Conservation (phyloP, 2,888 invertebrate genomes). For the Diaperis boleti region DNA sequence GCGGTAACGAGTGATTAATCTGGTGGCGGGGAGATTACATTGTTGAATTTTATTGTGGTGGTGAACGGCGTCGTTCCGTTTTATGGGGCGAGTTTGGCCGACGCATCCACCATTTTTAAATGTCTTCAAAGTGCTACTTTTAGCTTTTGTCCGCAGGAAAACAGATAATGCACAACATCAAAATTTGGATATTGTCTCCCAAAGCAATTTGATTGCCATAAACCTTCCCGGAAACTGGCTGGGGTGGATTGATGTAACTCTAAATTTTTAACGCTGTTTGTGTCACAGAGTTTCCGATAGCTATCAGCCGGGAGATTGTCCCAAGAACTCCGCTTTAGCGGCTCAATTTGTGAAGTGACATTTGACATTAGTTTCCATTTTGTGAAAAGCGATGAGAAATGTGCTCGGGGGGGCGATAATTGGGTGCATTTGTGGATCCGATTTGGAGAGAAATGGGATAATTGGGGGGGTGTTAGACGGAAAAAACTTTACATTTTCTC, state of each 20-base stretch:
- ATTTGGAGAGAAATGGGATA: too few relatives aligned
- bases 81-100: too few relatives aligned
- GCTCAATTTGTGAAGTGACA: not conserved
- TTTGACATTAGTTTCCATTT: slow-evolving; percentile 11
- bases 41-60: too few relatives aligned
- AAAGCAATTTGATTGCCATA: too few relatives aligned
- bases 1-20: too few relatives aligned
- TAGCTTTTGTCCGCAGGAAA: too few relatives aligned
- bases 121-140: not conserved
- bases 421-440: not conserved
- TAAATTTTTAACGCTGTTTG: slow-evolving; percentile 2
- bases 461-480: too few relatives aligned
- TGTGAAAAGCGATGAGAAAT: slow-evolving; percentile 3
- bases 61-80: too few relatives aligned
- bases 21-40: too few relatives aligned
- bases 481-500: too few relatives aligned
- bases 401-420: not conserved
- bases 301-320: not conserved
- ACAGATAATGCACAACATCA: not conserved
- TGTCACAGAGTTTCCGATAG: not conserved
- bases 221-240: too few relatives aligned
- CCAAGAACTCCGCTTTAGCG: not conserved
- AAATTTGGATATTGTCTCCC: too few relatives aligned
- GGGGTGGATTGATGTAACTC: slow-evolving; percentile 1
- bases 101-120: not conserved